phyloP scores from a whole-genome alignment of 2,888 invertebrate genomes.

The Ophioninae sp. region DNA sequence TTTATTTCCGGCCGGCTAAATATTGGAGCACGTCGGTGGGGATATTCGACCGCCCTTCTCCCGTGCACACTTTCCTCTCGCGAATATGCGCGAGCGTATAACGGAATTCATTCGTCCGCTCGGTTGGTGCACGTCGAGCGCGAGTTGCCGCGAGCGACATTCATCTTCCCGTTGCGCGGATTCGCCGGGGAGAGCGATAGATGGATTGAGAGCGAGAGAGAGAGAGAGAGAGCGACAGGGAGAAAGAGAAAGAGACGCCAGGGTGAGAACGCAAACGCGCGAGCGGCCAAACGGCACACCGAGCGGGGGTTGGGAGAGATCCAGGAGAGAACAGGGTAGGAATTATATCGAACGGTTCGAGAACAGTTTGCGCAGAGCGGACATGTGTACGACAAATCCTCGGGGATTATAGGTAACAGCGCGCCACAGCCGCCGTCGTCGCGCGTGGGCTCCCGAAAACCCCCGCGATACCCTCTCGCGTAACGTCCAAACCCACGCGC shows the following conservation, averaged over 20 bases:
- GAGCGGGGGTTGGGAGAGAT: neutral
- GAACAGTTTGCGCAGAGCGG: slow-evolving; percentile 77
- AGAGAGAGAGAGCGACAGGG: slow-evolving; percentile 24
- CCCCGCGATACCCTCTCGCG: slow-evolving; percentile 22
- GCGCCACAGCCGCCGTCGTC: slow-evolving; percentile 4
- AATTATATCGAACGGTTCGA: slow-evolving; percentile 76
- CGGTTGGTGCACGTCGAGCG: slow-evolving; percentile 34
- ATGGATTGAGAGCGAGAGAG: slow-evolving; percentile 33
- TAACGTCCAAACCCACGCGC: slow-evolving; percentile 37
- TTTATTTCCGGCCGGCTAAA: slow-evolving; percentile 28
- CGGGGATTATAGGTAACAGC: slow-evolving; percentile 76
- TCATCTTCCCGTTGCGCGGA: slow-evolving; percentile 73
- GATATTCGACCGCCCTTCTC: slow-evolving; percentile 43
- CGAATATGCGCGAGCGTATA: slow-evolving; percentile 30
- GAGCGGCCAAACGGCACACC: slow-evolving; percentile 19
- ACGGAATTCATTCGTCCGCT: slow-evolving; percentile 63
- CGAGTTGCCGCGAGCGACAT: slow-evolving; percentile 69
- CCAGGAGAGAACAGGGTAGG: slow-evolving; percentile 35
- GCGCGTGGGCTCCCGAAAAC: slow-evolving; percentile 52
- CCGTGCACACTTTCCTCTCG: slow-evolving; percentile 1
- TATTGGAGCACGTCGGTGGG: slow-evolving; percentile 57
- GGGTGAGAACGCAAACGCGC: slow-evolving; percentile 43
- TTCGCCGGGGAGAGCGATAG: slow-evolving; percentile 64
- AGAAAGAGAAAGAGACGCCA: slow-evolving; percentile 54
- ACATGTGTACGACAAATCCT: slow-evolving; percentile 80